Base-by-base conservation (phyloP, 2,888 invertebrate genomes). In the Lepidochrysops patricia region DNA sequence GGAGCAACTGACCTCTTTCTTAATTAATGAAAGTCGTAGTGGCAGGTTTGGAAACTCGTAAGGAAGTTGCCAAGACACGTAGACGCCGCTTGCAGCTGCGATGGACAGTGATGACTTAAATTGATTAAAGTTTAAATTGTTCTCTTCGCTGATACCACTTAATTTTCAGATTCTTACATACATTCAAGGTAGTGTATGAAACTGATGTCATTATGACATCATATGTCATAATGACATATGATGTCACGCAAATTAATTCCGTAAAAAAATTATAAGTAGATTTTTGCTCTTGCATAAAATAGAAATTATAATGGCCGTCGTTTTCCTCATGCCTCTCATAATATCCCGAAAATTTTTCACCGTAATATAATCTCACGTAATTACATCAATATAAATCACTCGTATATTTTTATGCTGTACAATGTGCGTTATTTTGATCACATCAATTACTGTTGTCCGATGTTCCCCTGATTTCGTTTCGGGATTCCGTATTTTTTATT, bases 31-130 rank as follows among this genome's bases (percentile, higher is more conserved):
- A n/a, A n/a, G n/a, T n/a, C n/a, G n/a, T n/a, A n/a, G n/a, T n/a
- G n/a, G n/a, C n/a, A n/a, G n/a, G n/a, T n/a, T 37, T 2, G 29
- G 29, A 19, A 50, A 26, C 25, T 26, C 13, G 13, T 1, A 50
- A 9, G n/a, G 50, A 26, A 26, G 50, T 26, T 50, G 50, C 50
- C 50, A 50, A 50, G 26, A 26, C 50, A 50, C 50, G 50, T 5
- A 50, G 26, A 26, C 26, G 50, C 49, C 23, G 4, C 50, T 26
- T 50, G 19, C 43, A 43, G 19, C 43, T 43, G 23, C 19, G 23
- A 34, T 2, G n/a, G 9, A 7, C 9, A 19, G 43, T 19, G 43
- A 19, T 19, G 29, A 29, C 9, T 29, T 29, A 43, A 43, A 19
- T 43, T 19, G 19, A 43, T 43, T 43, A 19, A 23, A 43, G 19